Evolutionary conservation across 2,113 vertebrate species (phyloP).

Genomic region (Piprites chloris): DNA sequence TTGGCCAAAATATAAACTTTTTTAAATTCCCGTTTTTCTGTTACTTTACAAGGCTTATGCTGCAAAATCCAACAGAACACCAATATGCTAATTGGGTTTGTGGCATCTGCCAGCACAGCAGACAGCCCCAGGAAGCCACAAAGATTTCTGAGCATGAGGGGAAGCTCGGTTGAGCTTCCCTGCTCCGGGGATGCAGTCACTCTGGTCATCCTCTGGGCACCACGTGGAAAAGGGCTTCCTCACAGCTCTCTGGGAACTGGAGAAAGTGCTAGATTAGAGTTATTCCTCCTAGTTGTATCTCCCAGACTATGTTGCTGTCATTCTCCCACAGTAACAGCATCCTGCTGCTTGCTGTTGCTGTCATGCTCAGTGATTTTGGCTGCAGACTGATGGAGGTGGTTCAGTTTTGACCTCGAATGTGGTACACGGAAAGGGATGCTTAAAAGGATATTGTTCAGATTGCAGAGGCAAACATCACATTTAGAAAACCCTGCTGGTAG

Average conservation of each 20-base stretch:
- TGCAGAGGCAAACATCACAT: background rate
- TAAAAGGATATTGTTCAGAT: background rate
- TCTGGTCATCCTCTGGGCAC: background rate
- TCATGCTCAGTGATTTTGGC: background rate
- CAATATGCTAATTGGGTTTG: fast-evolving
- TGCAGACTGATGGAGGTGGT: fast-evolving
- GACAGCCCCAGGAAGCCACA: fast-evolving
- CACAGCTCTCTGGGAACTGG: background rate
- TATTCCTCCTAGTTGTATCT: background rate
- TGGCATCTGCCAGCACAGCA: background rate
- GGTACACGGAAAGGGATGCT: background rate
- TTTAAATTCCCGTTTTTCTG: background rate
- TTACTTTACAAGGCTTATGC: background rate
- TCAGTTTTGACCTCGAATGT: background rate
- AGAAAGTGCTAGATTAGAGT: background rate
- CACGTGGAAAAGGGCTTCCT: background rate
- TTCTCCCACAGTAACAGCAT: background rate
- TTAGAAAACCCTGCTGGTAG: background rate
- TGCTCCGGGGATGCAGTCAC: fast-evolving
- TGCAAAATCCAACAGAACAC: background rate
- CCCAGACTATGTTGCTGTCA: background rate
- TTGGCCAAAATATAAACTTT: background rate
- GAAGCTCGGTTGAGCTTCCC: background rate
- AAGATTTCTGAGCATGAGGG: background rate
- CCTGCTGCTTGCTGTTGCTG: background rate